Base-by-base conservation (phyloP, 1,140 invertebrate genomes). In the Drosophila parvula region DNA sequence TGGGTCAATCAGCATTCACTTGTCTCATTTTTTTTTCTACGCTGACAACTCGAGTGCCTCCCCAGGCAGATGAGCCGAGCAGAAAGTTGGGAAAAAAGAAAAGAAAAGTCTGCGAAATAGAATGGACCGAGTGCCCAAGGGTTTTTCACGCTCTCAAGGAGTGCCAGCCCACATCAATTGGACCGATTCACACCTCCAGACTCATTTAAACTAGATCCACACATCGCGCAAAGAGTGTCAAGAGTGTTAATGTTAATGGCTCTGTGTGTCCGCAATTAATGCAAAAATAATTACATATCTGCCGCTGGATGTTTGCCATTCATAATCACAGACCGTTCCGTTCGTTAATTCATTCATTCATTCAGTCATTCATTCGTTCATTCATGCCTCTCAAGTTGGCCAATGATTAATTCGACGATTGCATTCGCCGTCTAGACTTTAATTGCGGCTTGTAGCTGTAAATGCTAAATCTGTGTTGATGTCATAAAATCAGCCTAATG, bases 1-100 rank as follows among this genome's bases (percentile, higher is more conserved):
- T 88, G 83, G 82, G 83, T 86, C 82, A 88, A 88, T 86, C 83
- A 89, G 79, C 83, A 79, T 83, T 86, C 79, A 88, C 84, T 86
- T 86, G 82, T 88, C 82, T 62, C 48, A n/a, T n/a, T n/a, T 55
- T 22, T 32, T n/a, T 55, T 55, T 55, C 53, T 71, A 71, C 64
- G 50, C 50, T 64, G 75, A 73, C 81, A 78, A 51, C 38, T 79
- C 65, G 53, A 77, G 59, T 78, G 65, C 45, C 50, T 67, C 61
- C 40, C n/a, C 51, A 27, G 69, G 69, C 69, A 71, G 69, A 73
- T 73, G 69, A 73, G 69, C 53, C 22, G 8, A 22, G 30, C 69
- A 73, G 69, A 71, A 71, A 71, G 51, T 55, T 70, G 30, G 30
- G 10, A 30, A 50, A 34, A 34, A 28, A 40, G 50, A 71, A 69